These are phyloP conservation scores for Drosophila dunni DNA, from an alignment of 1,140 invertebrate species.

Conservation along the genomic window DNA sequence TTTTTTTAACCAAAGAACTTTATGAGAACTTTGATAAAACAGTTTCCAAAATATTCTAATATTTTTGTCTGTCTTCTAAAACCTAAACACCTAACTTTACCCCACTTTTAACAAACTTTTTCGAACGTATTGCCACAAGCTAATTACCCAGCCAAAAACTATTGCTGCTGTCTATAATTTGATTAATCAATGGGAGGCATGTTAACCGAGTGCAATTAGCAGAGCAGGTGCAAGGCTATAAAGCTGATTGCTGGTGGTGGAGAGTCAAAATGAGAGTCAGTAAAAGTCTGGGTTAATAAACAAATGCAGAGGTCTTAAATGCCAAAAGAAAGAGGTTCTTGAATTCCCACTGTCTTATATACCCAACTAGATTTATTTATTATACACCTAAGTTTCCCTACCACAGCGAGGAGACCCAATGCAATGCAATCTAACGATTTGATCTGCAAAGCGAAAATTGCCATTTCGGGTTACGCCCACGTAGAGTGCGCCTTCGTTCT, in stretches of 20 bases:
- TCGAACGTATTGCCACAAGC: too few relatives aligned
- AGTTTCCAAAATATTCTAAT: too few relatives aligned
- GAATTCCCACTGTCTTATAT: too few relatives aligned
- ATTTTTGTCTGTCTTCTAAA: too few relatives aligned
- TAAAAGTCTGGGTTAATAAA: constrained; percentile 15
- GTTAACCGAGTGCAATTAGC: constrained; percentile 28
- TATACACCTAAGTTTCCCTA: neutral
- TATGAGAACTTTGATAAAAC: too few relatives aligned
- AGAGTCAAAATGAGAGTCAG: constrained; percentile 8
- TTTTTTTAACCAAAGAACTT: too few relatives aligned
- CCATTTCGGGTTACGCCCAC: constrained; percentile 23
- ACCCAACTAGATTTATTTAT: neutral
- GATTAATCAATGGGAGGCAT: constrained; percentile 16
- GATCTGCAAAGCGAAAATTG: constrained; percentile 37
- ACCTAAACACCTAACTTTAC: too few relatives aligned
- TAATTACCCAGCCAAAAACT: too few relatives aligned
- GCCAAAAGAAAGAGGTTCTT: too few relatives aligned
- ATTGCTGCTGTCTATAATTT: too few relatives aligned
- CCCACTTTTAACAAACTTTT: too few relatives aligned
- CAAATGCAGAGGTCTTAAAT: neutral
- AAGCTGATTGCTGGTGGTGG: neutral
- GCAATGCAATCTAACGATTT: constrained; percentile 31
- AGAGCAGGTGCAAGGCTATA: constrained; percentile 25
- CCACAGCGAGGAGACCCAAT: constrained; percentile 18
- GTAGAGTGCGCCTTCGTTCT: constrained; percentile 10